A percentile compares a stretch with the other conserved stretches of the same genome.
Evolutionary conservation across 1,140 invertebrate genomes (phyloP).

Genomic region (Ostrea denselamellosa): DNA sequence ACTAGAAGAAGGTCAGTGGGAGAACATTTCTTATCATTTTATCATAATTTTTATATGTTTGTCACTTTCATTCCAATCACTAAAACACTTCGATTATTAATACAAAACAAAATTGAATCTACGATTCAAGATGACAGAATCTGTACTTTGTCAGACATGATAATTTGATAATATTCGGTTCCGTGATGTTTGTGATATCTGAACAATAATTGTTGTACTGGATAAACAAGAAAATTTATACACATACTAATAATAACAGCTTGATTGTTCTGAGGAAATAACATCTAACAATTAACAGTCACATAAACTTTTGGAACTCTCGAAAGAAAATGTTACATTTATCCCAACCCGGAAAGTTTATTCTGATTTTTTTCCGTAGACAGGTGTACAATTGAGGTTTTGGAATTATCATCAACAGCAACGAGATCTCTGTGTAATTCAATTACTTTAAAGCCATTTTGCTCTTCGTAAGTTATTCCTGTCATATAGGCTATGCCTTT

Average conservation of each 20-base stretch:
- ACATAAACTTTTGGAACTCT: slow-evolving; percentile 1
- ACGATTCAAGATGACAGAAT: no score
- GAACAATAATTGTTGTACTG: no score
- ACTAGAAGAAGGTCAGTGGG: background rate
- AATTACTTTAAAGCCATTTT: slow-evolving; percentile 38
- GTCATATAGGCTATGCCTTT: slow-evolving; percentile 20
- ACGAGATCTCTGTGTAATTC: slow-evolving; percentile 11
- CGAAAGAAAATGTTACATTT: background rate
- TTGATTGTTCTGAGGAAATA: background rate
- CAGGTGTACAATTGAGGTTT: background rate
- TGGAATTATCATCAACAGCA: background rate
- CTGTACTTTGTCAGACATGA: no score
- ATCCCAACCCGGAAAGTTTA: background rate
- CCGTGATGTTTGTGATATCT: no score
- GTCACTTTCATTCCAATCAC: no score
- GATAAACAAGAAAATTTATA: background rate
- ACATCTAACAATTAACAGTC: background rate
- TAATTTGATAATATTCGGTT: no score
- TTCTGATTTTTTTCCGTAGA: background rate
- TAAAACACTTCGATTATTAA: no score
- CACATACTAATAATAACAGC: background rate
- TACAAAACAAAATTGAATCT: no score
- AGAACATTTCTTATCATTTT: no score
- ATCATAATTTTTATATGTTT: no score
- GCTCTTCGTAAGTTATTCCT: slow-evolving; percentile 21